Percentiles rank a stretch among this genome's conserved stretches.
Conservation (phyloP, 2,113 vertebrate genomes). For the Carettochelys insculpta region DNA sequence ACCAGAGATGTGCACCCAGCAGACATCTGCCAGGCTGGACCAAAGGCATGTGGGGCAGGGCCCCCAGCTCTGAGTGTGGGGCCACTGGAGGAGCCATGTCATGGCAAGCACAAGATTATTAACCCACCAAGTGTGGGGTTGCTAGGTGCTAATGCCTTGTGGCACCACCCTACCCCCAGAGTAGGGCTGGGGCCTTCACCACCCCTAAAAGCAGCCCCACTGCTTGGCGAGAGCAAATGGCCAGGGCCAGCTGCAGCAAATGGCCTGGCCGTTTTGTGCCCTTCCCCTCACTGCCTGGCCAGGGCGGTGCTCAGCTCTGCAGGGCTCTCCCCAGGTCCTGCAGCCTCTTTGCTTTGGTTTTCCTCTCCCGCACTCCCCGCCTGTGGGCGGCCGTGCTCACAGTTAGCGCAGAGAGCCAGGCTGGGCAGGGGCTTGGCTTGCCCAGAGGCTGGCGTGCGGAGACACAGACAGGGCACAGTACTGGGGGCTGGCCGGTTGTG, state of each 20-base stretch:
- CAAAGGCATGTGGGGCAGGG: not conserved
- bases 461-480: too few species aligned
- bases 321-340: not conserved
- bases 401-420: too few species aligned
- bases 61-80: fast-evolving
- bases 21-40: too few species aligned
- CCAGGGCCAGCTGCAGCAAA: not conserved
- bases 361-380: not conserved
- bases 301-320: not conserved
- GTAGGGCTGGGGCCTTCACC: slow-evolving; percentile 21
- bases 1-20: not conserved
- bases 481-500: not conserved
- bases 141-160: slow-evolving; percentile 28
- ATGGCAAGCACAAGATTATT: slow-evolving; percentile 23
- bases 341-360: not conserved
- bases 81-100: fast-evolving
- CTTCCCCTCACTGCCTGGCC: too few species aligned
- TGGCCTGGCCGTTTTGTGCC: not conserved
- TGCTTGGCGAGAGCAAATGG: slow-evolving; percentile 61
- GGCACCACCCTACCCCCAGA: too few species aligned
- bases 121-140: too few species aligned
- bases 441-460: too few species aligned
- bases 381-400: too few species aligned
- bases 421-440: not conserved
- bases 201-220: not conserved